Percentiles rank a stretch among this genome's conserved stretches.
These are phyloP conservation scores for Heliothis peltigera DNA, from an alignment of 2,888 invertebrate genomes.

Conservation along the genomic window DNA sequence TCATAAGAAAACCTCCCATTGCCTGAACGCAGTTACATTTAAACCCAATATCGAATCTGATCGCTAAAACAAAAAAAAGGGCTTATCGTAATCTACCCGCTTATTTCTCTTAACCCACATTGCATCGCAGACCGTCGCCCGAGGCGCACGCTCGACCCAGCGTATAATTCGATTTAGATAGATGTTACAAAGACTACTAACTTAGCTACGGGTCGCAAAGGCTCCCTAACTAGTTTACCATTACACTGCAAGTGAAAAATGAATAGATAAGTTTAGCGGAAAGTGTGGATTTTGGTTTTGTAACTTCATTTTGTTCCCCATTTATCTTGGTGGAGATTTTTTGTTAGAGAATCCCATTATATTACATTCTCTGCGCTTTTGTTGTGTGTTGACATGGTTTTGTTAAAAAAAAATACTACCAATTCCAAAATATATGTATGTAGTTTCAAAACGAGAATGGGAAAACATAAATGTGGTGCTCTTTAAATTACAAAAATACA, in stretches of 20 bases:
- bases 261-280: constrained; percentile 54
- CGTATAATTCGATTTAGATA: constrained; percentile 80
- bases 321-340: constrained; percentile 25
- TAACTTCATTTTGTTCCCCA: constrained; percentile 23
- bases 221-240: constrained; percentile 74
- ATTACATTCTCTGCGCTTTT: not conserved
- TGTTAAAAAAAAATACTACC: no score
- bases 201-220: constrained; percentile 60
- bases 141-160: constrained; percentile 60
- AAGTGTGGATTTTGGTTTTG: constrained; percentile 46
- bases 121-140: constrained; percentile 30
- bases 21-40: not conserved
- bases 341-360: no score
- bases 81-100: constrained; percentile 15
- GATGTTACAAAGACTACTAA: constrained; percentile 78
- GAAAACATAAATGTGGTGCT: no score
- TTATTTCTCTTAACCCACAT: constrained; percentile 10
- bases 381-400: not conserved
- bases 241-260: constrained; percentile 62
- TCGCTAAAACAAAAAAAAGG: not conserved
- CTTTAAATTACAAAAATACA: no score
- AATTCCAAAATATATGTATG: no score
- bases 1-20: not conserved
- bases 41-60: not conserved
- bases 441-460: no score